Conservation (phyloP, 2,113 vertebrate genomes). For the Prolemur simus region DNA sequence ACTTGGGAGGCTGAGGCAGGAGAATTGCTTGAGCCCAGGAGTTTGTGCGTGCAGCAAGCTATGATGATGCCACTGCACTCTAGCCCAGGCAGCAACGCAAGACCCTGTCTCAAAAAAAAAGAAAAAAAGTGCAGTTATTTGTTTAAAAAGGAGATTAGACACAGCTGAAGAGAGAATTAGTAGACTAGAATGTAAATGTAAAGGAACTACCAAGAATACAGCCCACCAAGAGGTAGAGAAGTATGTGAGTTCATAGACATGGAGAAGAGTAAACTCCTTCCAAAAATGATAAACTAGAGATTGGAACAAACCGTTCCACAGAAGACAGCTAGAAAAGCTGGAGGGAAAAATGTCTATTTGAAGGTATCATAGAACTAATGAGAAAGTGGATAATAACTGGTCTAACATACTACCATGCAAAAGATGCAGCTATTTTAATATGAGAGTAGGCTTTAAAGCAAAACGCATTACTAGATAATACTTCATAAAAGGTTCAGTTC, state of each 20-base stretch:
- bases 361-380: neutral
- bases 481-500: neutral
- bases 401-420: neutral
- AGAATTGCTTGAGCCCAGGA: no score
- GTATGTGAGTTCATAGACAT: neutral
- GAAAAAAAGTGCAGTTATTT: neutral
- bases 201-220: neutral
- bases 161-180: neutral
- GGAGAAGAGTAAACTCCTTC: neutral
- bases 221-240: neutral
- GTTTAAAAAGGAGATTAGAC: conserved; percentile 19
- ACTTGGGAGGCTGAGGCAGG: no score
- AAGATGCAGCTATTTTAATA: neutral
- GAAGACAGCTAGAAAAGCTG: neutral
- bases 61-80: no score
- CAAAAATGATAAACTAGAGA: neutral
- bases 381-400: neutral
- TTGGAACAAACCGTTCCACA: neutral
- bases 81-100: no score
- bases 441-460: neutral
- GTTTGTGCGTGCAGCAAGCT: no score
- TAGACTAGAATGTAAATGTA: neutral
- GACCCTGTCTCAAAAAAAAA: neutral
- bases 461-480: neutral
- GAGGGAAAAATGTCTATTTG: neutral